These are phyloP conservation scores for Aquatica leii DNA, from an alignment of 2,888 invertebrate species.

Conservation along the genomic window DNA sequence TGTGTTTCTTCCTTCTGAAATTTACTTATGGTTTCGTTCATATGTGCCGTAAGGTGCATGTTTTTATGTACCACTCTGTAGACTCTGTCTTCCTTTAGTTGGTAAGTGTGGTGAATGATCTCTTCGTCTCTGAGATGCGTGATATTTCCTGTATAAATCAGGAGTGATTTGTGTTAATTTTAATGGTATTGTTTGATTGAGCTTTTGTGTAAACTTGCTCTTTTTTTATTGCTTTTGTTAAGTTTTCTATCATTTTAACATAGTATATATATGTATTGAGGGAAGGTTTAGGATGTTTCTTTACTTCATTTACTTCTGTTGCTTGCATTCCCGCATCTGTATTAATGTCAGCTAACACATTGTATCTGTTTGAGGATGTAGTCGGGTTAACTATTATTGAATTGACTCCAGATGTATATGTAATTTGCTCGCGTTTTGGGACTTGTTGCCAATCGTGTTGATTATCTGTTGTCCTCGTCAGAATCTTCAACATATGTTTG, in stretches of 20 bases:
- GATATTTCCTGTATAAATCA: conserved; percentile 12
- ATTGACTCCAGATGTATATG: conserved; percentile 5
- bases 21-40: conserved; percentile 11
- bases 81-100: conserved; percentile 11
- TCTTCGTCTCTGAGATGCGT: conserved; percentile 12
- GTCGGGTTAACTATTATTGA: conserved; percentile 6
- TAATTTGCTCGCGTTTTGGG: conserved; percentile 19
- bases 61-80: conserved; percentile 10
- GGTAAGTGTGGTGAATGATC: conserved; percentile 8
- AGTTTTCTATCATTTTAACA: conserved; percentile 9
- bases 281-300: conserved; percentile 10
- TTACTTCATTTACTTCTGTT: conserved; percentile 6
- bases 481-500: conserved; percentile 14
- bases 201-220: conserved; percentile 9
- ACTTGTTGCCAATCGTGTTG: conserved; percentile 19
- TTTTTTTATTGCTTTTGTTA: conserved; percentile 11
- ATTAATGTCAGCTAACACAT: conserved; percentile 11
- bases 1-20: neutral
- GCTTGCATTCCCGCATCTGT: conserved; percentile 3
- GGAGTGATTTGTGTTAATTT: conserved; percentile 13
- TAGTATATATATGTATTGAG: conserved; percentile 15
- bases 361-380: conserved; percentile 10
- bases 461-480: conserved; percentile 16
- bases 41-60: conserved; percentile 13
- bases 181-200: conserved; percentile 14